A percentile compares a stretch with the other conserved stretches of the same genome.
These are phyloP conservation scores for Autographa gamma DNA, from an alignment of 2,888 invertebrate species.

Conservation along the genomic window DNA sequence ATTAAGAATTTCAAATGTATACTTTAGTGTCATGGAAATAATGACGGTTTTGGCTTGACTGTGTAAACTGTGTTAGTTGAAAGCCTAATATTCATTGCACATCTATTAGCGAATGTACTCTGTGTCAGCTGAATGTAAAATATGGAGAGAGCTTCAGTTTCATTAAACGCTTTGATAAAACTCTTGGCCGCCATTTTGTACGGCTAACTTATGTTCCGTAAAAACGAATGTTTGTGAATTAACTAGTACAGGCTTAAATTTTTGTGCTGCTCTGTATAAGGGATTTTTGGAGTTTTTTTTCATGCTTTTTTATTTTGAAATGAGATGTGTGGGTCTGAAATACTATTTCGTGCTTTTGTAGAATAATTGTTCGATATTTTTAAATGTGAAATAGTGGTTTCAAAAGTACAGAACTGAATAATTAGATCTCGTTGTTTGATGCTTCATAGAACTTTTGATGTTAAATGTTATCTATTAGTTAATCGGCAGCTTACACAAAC, in stretches of 20 bases:
- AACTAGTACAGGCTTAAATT: slow-evolving; percentile 25
- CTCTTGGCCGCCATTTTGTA: slow-evolving; percentile 48
- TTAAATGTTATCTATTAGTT: too few relatives aligned
- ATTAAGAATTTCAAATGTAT: not conserved
- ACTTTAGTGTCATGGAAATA: not conserved
- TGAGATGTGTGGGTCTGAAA: not conserved
- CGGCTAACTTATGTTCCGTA: slow-evolving; percentile 32
- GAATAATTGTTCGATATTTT: too few relatives aligned
- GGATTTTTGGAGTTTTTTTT: slow-evolving; percentile 8
- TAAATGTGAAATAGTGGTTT: not conserved
- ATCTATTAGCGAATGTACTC: slow-evolving; percentile 47
- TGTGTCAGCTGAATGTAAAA: slow-evolving; percentile 68
- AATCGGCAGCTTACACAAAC: too few relatives aligned
- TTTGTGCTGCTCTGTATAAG: slow-evolving; percentile 8
- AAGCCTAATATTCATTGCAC: slow-evolving; percentile 22
- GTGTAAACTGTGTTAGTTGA: not conserved
- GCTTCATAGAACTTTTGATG: too few relatives aligned
- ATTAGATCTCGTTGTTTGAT: too few relatives aligned
- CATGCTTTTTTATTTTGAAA: not conserved
- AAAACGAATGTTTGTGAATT: slow-evolving; percentile 47
- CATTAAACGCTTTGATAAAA: slow-evolving; percentile 79
- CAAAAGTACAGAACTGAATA: too few relatives aligned
- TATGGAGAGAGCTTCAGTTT: slow-evolving; percentile 71
- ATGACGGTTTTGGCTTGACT: slow-evolving; percentile 3
- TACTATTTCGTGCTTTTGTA: not conserved